Percentiles rank a stretch among this genome's conserved stretches.
phyloP scores from a whole-genome alignment of 2,113 vertebrate species.

The Mustela lutreola region DNA sequence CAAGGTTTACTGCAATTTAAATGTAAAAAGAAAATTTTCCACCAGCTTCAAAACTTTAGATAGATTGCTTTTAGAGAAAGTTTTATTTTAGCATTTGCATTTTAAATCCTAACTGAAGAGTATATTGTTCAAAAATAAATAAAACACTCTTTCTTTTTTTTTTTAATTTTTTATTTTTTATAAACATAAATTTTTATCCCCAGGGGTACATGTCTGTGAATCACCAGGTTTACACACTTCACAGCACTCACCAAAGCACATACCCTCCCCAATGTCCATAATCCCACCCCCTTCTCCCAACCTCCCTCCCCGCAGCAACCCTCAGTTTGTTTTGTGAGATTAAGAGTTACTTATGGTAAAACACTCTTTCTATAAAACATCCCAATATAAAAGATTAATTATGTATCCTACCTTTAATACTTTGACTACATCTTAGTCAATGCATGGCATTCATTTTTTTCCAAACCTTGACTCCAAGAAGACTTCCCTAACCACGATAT shows the following conservation, averaged over 20 bases:
- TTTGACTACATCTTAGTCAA: background rate
- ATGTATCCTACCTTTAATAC: background rate
- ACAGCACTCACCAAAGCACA: too few species aligned
- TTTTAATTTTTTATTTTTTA: too few species aligned
- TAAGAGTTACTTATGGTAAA: background rate
- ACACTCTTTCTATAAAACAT: background rate
- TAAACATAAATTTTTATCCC: too few species aligned
- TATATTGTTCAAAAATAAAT: background rate
- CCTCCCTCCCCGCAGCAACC: too few species aligned
- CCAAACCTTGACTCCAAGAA: background rate
- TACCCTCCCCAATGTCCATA: too few species aligned
- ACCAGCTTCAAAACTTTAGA: background rate
- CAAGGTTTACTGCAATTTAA: slow-evolving; percentile 17
- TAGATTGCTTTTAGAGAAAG: background rate
- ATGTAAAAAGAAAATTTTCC: background rate
- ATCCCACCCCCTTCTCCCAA: too few species aligned
- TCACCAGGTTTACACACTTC: too few species aligned
- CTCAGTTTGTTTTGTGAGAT: too few species aligned
- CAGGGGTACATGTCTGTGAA: too few species aligned
- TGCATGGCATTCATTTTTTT: background rate
- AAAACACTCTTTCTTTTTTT: background rate
- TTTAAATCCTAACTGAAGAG: background rate
- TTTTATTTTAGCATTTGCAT: background rate
- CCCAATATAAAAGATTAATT: background rate
- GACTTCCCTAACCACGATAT: background rate